Evolutionary conservation across 2,888 invertebrate species (phyloP), one percentile per base, ranked within the genome.

Genomic region (Punctoribates punctum): DNA sequence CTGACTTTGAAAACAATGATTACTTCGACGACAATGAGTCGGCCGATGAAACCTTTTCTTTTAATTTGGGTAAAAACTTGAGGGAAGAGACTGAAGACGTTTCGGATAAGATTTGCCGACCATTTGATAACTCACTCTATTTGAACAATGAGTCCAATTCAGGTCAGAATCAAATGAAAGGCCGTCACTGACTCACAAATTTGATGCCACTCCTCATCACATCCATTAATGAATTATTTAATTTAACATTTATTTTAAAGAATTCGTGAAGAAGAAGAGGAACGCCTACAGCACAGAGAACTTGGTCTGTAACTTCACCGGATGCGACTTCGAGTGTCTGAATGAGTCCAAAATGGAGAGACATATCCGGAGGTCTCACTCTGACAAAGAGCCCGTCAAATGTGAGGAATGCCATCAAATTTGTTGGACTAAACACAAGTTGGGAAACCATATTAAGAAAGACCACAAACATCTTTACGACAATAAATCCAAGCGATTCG

Each of bases 271-370:
- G 1, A 17, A 29, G n/a, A 65, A 11, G 65, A 29, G 27, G n/a
- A 65, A 27, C 6, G 15, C 11, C 8, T n/a, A n/a, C n/a, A 4
- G 17, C 15, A 13, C 65, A 34, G 11, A 15, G 4, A 15, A 29
- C 34, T 1, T 46, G 23, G 38, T 46, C 42, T 70, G 70, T 23
- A 70, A 70, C 23, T 70, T 46, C 20, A 70, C 38, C 8, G 38
- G 34, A 23, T 70, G 70, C 20, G 23, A 70, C 20, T 46, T 46
- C 46, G 25, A 70, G 15, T 70, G 70, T 70, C 23, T 25, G 70
- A 9, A 15, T 5, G 5, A 42, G n/a, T 0, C 38, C 13, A 70
- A 70, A 46, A 70, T 70, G 20, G 13, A 70, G 25, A 67, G 67
- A 38, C 67, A 67, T 67, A n/a, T 70, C 38, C 17, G n/a, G 25